Evolutionary conservation across 2,797 vertebrate species (phyloP).

Genomic region (Eidolon dupreanum): DNA sequence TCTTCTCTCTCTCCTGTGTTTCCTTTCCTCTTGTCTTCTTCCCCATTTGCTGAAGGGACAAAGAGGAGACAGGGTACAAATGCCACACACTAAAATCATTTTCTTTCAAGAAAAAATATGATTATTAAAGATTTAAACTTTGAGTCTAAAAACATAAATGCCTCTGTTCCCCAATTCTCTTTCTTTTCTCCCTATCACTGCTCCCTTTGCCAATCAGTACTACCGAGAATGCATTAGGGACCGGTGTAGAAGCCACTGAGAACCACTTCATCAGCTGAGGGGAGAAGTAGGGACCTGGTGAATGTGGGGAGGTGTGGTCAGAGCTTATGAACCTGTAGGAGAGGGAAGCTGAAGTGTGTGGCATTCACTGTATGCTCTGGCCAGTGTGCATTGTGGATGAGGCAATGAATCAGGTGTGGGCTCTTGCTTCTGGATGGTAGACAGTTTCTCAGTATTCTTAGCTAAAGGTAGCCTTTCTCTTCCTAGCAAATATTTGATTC

Average conservation of each 20-base stretch:
- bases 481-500: conserved; percentile 55
- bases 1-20: background rate
- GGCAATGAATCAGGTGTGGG: background rate
- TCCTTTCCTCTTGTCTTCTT: background rate
- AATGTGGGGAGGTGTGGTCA: background rate
- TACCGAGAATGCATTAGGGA: conserved; percentile 47
- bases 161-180: background rate
- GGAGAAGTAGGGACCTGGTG: background rate
- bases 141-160: conserved; percentile 78
- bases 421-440: conserved; percentile 55
- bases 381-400: background rate
- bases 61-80: background rate
- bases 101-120: conserved; percentile 69
- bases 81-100: background rate
- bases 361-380: background rate
- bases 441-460: background rate
- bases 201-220: conserved; percentile 28
- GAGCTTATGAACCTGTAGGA: background rate
- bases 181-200: background rate
- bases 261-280: background rate
- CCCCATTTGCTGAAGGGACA: background rate
- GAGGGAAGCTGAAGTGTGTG: background rate
- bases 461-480: conserved; percentile 51
- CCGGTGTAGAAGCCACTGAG: conserved; percentile 4
- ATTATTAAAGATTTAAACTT: conserved; percentile 72